These are phyloP conservation scores for Eristalinus sepulchralis DNA, from an alignment of 2,888 invertebrate genomes.

Conservation along the genomic window DNA sequence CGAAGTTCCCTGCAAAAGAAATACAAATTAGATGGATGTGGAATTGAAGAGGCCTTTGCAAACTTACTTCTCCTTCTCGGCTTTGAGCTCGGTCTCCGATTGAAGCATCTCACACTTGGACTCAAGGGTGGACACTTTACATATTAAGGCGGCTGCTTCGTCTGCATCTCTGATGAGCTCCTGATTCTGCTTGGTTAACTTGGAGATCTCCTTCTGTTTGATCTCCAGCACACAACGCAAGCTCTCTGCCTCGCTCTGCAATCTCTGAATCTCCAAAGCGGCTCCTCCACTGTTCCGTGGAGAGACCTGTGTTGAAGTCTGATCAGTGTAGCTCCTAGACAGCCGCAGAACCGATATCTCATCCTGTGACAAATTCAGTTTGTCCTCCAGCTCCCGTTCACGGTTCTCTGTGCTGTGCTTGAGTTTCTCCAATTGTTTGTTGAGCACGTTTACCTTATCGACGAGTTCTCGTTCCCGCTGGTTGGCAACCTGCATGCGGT, in stretches of 20 bases:
- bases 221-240: constrained; percentile 93
- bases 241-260: constrained; percentile 90
- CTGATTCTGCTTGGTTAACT: constrained; percentile 87
- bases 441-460: constrained; percentile 77
- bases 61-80: constrained; percentile 84
- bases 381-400: constrained; percentile 78
- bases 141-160: constrained; percentile 86
- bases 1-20: constrained; percentile 83
- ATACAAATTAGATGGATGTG: background rate
- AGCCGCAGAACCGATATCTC: constrained; percentile 76
- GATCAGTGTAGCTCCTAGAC: constrained; percentile 67
- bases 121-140: constrained; percentile 88
- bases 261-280: constrained; percentile 77
- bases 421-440: constrained; percentile 76
- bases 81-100: constrained; percentile 84
- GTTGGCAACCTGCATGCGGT: constrained; percentile 74
- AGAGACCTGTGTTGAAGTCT: constrained; percentile 75
- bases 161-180: constrained; percentile 88
- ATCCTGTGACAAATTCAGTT: constrained; percentile 78
- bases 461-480: constrained; percentile 77
- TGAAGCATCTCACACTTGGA: constrained; percentile 93
- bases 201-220: constrained; percentile 91
- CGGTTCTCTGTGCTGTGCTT: constrained; percentile 76
- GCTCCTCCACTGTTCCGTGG: constrained; percentile 72
- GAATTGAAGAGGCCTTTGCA: background rate